A percentile compares a stretch with the other conserved stretches of the same genome.
phyloP scores from a whole-genome alignment of 2,113 vertebrate genomes.

The Benitochromis conjunctus region DNA sequence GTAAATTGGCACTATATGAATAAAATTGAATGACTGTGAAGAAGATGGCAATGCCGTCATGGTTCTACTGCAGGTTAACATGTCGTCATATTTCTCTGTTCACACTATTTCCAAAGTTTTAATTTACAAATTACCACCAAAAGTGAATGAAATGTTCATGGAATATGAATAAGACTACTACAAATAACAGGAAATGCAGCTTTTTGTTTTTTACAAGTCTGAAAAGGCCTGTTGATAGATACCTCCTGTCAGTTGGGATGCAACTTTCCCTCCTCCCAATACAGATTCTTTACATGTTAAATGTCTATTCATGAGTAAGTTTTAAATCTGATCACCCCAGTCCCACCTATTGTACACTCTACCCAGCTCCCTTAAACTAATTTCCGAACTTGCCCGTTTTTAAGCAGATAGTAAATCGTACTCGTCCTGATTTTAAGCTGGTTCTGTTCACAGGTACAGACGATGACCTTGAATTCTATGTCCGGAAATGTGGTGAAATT shows the following conservation, averaged over 20 bases:
- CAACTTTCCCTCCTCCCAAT: not conserved
- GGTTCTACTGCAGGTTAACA: not conserved
- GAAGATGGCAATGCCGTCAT: not conserved
- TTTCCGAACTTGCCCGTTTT: accelerated
- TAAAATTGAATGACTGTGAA: not conserved
- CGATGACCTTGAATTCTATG: constrained; percentile 93
- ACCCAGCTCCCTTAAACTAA: not conserved
- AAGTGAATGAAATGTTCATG: not conserved
- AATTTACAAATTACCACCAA: accelerated
- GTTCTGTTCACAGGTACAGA: constrained; percentile 79
- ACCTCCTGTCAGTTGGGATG: accelerated
- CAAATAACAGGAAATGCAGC: not conserved
- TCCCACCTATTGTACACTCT: not conserved
- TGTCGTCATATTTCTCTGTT: accelerated
- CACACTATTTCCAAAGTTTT: not conserved
- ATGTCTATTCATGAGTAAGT: not conserved
- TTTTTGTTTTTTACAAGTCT: not conserved
- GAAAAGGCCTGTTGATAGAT: not conserved
- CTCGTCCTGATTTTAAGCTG: not conserved
- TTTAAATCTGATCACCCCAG: not conserved
- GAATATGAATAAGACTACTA: not conserved
- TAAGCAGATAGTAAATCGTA: accelerated
- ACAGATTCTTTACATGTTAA: not conserved
- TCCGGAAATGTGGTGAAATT: constrained; percentile 93
- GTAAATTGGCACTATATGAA: too few species aligned